Evolutionary conservation across 2,888 invertebrate genomes (phyloP), one percentile per base, ranked within the genome.

Genomic region (Osmoderma eremita): DNA sequence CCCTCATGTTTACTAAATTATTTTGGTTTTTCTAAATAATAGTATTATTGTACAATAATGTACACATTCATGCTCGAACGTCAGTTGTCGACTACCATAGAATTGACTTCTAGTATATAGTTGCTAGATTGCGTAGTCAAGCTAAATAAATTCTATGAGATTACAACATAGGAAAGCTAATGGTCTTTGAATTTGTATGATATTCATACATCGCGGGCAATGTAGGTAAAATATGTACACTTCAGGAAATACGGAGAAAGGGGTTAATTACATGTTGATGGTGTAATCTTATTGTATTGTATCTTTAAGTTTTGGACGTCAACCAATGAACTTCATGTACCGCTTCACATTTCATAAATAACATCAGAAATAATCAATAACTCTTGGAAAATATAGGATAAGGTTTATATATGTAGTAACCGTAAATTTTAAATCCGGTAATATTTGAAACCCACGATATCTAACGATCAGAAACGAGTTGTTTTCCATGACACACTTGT

Each of bases 101-200:
- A 10, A 30, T 30, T 6, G 6, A 30, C 30, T 24, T 24, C 5
- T 30, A 30, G 10, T 30, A 18, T 49, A 39, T 41, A 18, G 38
- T 50, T 39, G 63, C 63, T 70, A 68, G 69, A 70, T 69, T 71
- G 72, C 70, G 69, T 69, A 71, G 68, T 67, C 56, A 65, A 67
- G 68, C 70, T 70, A 73, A 73, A 71, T 71, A 71, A 73, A 69
- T 69, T 69, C 69, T 69, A 63, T 68, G 66, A 67, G 69, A 69
- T 67, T 62, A 67, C 68, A 67, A 64, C 65, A 65, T 42, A 24
- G 22, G 48, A 48, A 48, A 17, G 20, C 13, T 20, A 30, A 18
- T 15, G 41, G 18, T 18, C 22, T 22, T 41, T 10, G 22, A 22
- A 13, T 8, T 17, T 10, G 5, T n/a, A 20, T 61, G 20, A 22